These are phyloP conservation scores for Corythornis vintsioides DNA, from an alignment of 2,113 vertebrate species.

Conservation along the genomic window DNA sequence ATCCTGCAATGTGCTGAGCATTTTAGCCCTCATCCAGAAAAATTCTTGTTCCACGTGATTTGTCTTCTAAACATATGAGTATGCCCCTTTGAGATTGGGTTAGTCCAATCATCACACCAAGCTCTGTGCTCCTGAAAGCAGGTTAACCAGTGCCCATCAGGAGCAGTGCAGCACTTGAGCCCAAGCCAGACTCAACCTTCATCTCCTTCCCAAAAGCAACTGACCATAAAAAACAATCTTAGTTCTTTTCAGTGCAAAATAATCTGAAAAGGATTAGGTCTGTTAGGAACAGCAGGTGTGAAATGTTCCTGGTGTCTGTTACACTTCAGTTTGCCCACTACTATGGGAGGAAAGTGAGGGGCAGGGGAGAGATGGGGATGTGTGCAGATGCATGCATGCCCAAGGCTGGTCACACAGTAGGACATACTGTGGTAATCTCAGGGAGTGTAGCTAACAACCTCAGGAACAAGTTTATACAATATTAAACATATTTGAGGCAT, in stretches of 20 bases:
- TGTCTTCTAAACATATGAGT: not conserved
- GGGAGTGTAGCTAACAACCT: not conserved
- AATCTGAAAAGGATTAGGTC: not conserved
- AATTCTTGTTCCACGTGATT: not conserved
- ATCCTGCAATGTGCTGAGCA: not conserved
- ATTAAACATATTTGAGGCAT: not conserved
- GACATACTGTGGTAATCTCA: not conserved
- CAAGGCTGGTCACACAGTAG: not conserved
- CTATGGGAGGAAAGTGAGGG: accelerated
- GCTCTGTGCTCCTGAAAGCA: not conserved
- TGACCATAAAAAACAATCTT: not conserved
- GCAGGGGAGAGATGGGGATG: not conserved
- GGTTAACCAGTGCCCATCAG: accelerated
- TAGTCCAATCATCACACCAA: not conserved
- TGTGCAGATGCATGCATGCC: not conserved
- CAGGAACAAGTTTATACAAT: not conserved
- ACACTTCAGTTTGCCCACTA: not conserved
- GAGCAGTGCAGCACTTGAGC: not conserved
- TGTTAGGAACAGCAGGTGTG: not conserved
- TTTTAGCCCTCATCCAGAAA: not conserved
- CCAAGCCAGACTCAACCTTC: not conserved
- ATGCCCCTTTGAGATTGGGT: not conserved
- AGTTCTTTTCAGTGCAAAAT: not conserved
- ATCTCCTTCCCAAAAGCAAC: not conserved
- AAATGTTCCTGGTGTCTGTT: not conserved